phyloP scores from a whole-genome alignment of 1,140 invertebrate species.

The Heliconius congener region DNA sequence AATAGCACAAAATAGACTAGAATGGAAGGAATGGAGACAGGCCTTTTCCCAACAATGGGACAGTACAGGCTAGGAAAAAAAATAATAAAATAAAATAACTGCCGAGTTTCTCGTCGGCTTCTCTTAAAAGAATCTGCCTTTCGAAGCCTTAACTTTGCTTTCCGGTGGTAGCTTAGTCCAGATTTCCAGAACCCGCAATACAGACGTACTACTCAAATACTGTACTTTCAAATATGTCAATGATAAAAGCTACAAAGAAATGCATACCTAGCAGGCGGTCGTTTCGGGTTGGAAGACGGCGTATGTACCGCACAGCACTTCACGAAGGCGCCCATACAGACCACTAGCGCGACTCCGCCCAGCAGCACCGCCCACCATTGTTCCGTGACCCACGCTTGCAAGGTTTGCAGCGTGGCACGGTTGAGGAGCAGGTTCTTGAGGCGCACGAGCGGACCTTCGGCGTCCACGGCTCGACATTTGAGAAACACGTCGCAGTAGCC shows the following conservation, averaged over 20 bases:
- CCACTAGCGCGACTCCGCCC: conserved; percentile 94
- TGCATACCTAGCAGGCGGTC: conserved; percentile 86
- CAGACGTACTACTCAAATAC: too few relatives aligned
- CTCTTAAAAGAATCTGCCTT: too few relatives aligned
- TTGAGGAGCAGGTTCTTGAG: conserved; percentile 98
- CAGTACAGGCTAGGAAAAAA: too few relatives aligned
- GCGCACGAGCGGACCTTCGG: conserved; percentile 97
- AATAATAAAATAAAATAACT: too few relatives aligned
- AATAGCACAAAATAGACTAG: too few relatives aligned
- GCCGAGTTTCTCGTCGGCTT: too few relatives aligned
- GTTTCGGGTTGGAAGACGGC: conserved; percentile 97
- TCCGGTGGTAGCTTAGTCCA: too few relatives aligned
- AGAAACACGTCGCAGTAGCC: conserved; percentile 99
- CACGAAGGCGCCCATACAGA: conserved; percentile 99
- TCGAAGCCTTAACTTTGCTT: too few relatives aligned
- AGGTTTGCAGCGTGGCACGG: conserved; percentile 91
- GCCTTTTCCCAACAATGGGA: too few relatives aligned
- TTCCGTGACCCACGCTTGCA: conserved; percentile 95
- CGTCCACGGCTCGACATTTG: conserved; percentile 98
- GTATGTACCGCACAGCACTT: conserved; percentile 99
- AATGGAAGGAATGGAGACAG: too few relatives aligned
- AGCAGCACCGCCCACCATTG: conserved; percentile 98
- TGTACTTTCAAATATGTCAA: too few relatives aligned
- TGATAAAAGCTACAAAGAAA: not conserved
- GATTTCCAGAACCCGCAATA: too few relatives aligned